A percentile compares a stretch with the other conserved stretches of the same genome.
These are phyloP conservation scores for Linnaemya tessellans DNA, from an alignment of 2,888 invertebrate species.

Conservation along the genomic window DNA sequence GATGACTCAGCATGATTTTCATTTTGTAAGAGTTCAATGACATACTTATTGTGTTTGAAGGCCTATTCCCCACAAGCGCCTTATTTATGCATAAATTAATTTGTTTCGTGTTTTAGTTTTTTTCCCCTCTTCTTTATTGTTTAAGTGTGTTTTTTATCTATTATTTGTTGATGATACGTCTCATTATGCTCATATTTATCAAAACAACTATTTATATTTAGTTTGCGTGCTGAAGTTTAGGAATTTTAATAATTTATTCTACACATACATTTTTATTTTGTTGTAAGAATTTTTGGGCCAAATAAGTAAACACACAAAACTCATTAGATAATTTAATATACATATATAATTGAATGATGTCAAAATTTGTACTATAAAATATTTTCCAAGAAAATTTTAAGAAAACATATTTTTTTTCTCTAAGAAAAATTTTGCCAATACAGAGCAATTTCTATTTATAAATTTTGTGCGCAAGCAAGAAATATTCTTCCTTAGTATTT, in stretches of 20 bases:
- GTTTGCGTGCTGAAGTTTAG: neutral
- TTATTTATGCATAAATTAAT: constrained; percentile 37
- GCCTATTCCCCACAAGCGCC: neutral
- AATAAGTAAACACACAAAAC: neutral
- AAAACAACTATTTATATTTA: neutral
- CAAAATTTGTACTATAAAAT: neutral
- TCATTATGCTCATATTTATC: constrained; percentile 1
- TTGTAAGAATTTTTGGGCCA: neutral
- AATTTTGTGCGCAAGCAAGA: too few species aligned
- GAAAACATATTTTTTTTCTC: too few species aligned
- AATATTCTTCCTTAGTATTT: too few species aligned
- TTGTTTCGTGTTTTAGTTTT: constrained; percentile 17
- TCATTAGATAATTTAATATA: neutral
- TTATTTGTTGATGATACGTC: constrained; percentile 3
- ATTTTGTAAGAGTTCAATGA: constrained; percentile 45
- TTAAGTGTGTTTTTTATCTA: neutral
- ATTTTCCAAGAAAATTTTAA: too few species aligned
- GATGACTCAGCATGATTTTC: constrained; percentile 36
- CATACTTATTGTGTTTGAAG: constrained; percentile 27
- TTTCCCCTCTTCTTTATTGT: neutral
- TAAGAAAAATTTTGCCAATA: too few species aligned
- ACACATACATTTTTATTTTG: neutral
- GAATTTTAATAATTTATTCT: neutral
- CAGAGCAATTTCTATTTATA: too few species aligned
- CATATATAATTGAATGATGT: neutral